phyloP scores from a whole-genome alignment of 2,888 invertebrate species.

The Cheilosia soror region DNA sequence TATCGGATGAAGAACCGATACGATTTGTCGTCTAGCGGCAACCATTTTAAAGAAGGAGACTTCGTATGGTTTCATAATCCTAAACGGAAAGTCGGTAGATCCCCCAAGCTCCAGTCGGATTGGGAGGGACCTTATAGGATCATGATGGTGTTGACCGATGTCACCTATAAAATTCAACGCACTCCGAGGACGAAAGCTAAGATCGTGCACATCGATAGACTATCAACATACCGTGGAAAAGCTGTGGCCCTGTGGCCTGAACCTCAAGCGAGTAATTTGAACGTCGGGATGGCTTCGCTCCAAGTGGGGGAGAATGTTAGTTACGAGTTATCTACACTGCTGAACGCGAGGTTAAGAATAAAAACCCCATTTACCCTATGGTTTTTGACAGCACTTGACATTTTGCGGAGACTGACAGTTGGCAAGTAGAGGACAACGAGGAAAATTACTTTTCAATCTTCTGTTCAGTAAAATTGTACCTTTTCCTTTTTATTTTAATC shows the following conservation, averaged over 20 bases:
- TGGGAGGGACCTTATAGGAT: constrained; percentile 5
- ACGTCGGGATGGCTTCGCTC: too few species aligned
- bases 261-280: not conserved
- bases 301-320: constrained; percentile 1
- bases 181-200: not conserved
- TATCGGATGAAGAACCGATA: not conserved
- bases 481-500: not conserved
- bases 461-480: not conserved
- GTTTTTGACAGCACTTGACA: not conserved
- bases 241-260: not conserved
- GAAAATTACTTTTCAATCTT: not conserved
- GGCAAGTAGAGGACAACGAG: not conserved
- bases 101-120: constrained; percentile 8
- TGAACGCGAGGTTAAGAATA: not conserved
- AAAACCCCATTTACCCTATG: not conserved
- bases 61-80: constrained; percentile 10
- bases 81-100: not conserved
- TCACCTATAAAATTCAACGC: constrained; percentile 9
- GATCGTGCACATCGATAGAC: not conserved
- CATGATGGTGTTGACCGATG: constrained; percentile 2
- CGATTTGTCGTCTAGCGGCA: not conserved
- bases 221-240: not conserved
- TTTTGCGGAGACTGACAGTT: not conserved
- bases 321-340: not conserved
- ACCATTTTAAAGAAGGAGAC: not conserved